phyloP scores from a whole-genome alignment of 2,888 invertebrate genomes.

The Melanostoma scalare region DNA sequence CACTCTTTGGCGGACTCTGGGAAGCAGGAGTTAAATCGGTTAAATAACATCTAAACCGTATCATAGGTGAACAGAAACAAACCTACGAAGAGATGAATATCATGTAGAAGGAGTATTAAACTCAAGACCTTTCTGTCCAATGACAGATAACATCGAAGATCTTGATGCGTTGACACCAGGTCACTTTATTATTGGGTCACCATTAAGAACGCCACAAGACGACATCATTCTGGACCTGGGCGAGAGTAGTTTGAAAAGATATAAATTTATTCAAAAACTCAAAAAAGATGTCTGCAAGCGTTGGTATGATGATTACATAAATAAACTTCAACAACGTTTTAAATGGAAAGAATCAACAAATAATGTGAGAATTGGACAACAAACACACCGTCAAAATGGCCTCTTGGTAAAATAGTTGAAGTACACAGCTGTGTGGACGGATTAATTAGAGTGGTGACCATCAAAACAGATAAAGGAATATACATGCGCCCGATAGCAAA shows the following conservation, averaged over 20 bases:
- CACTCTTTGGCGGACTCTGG: slow-evolving; percentile 11
- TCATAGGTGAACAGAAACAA: slow-evolving; percentile 21
- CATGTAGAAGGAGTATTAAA: neutral
- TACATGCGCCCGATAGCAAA: slow-evolving; percentile 36
- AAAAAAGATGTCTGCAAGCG: no score
- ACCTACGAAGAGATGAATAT: slow-evolving; percentile 30
- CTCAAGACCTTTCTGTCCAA: no score
- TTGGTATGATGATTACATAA: no score
- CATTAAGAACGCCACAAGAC: no score
- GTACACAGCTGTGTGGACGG: slow-evolving; percentile 4
- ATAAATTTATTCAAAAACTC: no score
- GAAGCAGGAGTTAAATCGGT: slow-evolving; percentile 18
- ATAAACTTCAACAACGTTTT: no score
- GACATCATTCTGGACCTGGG: no score
- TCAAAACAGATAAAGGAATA: slow-evolving; percentile 25
- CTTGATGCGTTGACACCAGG: no score
- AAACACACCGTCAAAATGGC: slow-evolving; percentile 11
- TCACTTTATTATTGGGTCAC: no score
- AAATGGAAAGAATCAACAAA: no score
- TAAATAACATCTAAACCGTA: slow-evolving; percentile 22
- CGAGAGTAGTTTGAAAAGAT: no score
- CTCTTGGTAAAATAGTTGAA: slow-evolving; percentile 22
- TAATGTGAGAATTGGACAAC: slow-evolving; percentile 26
- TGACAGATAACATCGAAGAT: no score
- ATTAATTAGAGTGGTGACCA: slow-evolving; percentile 15